Base-by-base conservation (phyloP, 2,888 invertebrate genomes). In the Lycocerus yunnanus region DNA sequence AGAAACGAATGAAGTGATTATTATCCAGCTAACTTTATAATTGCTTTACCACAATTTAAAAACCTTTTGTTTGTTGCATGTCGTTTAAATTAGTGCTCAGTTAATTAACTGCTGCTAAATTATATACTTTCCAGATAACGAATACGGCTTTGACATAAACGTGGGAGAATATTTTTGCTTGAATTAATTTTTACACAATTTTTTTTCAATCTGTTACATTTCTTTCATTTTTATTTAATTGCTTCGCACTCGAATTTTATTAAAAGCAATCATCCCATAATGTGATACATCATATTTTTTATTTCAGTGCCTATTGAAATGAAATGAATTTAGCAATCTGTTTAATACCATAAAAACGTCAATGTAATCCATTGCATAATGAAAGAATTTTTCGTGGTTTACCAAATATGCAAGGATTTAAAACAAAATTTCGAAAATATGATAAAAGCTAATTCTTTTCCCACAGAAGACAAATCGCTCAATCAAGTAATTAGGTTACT, bases 81-180 rank as follows among this genome's bases (percentile, higher is more conserved):
- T 68, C 71, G 74, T 71, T 71, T 71, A 68, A 74, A 71, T 74
- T 74, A 74, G 71, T 74, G 59, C 71, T 65, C 68, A 71, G 74
- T 74, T 74, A 74, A 74, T 74, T 74, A 74, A 74, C 74, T 71
- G 70, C 74, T 74, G 71, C 68, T 74, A 71, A 74, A 74, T 74
- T 74, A 71, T 74, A 68, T 71, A 74, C 71, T 71, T 74, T 74
- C 16, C 11, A 71, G 71, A 71, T 58, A 71, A 63, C 71, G 68
- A 61, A 74, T 68, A 74, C 68, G 21, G 74, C 71, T 74, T 74
- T 74, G 74, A 74, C 74, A 68, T 61, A 65, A 70, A 58, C 68
- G 68, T 73, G 63, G 65, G 61, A 21, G 58, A 15, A 65, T 58
- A n/a, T 43, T n/a, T 66, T 68, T 72, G 59, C 63, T 69, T 66